Evolutionary conservation across 2,888 invertebrate genomes (phyloP).

Genomic region (Drosophila silvestris): DNA sequence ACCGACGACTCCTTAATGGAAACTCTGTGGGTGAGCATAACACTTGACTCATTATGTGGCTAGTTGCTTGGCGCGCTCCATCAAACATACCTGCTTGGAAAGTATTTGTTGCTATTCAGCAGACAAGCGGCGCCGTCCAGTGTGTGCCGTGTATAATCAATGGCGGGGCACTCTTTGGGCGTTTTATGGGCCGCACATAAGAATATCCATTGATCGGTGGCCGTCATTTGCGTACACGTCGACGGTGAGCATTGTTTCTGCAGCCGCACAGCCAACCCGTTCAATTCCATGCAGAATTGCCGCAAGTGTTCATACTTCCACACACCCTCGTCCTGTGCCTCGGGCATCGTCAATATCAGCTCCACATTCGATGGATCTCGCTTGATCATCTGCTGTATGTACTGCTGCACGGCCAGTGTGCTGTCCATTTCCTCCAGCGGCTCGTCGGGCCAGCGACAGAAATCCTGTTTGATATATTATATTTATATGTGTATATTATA

Average conservation of each 20-base stretch:
- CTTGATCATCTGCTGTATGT: slow-evolving; percentile 98
- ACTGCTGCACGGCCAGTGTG: slow-evolving; percentile 98
- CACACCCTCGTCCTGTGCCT: slow-evolving; percentile 98
- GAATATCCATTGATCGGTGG: slow-evolving; percentile 99
- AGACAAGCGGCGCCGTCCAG: slow-evolving; percentile 99
- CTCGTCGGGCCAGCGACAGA: slow-evolving; percentile 99
- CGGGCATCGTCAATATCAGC: slow-evolving; percentile 97
- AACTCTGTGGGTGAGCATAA: slow-evolving; percentile 89
- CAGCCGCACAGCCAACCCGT: slow-evolving; percentile 98
- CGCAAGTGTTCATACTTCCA: slow-evolving; percentile 99
- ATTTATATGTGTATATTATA: neutral
- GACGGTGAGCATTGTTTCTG: slow-evolving; percentile 98
- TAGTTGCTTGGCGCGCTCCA: slow-evolving; percentile 9
- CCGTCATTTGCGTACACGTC: slow-evolving; percentile 99
- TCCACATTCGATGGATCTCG: slow-evolving; percentile 97
- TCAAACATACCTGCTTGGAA: slow-evolving; percentile 95
- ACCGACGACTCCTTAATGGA: slow-evolving; percentile 99
- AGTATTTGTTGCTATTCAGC: slow-evolving; percentile 99
- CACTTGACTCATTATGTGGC: slow-evolving; percentile 55
- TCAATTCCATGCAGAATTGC: slow-evolving; percentile 99
- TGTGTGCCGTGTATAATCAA: slow-evolving; percentile 99
- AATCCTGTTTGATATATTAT: slow-evolving; percentile 89
- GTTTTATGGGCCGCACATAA: slow-evolving; percentile 99
- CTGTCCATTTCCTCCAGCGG: slow-evolving; percentile 99
- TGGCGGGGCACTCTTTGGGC: slow-evolving; percentile 99